Conservation (phyloP, 2,888 invertebrate genomes). For the Gastracanthus pulcherrimus region DNA sequence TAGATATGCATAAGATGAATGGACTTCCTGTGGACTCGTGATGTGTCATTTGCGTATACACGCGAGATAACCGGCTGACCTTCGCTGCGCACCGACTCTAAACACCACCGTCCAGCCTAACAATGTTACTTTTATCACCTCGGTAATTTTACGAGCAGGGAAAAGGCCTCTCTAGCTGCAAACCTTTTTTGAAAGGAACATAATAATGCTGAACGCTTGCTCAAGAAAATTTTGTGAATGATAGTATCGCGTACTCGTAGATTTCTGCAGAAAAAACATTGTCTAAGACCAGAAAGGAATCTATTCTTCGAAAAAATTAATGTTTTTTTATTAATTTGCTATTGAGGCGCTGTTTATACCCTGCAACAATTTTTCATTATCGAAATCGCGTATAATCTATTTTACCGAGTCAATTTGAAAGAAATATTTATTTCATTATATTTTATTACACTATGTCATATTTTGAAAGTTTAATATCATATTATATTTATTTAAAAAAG, state of each 20-base stretch:
- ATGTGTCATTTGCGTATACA: conserved; percentile 23
- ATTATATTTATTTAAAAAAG: no score
- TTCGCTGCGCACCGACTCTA: background rate
- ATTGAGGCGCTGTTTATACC: no score
- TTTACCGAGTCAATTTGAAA: no score
- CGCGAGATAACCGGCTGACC: conserved; percentile 24
- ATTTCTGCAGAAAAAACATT: background rate
- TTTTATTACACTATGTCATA: no score
- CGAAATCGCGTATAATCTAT: no score
- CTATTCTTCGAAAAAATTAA: background rate
- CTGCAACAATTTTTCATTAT: no score
- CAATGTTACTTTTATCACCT: conserved; percentile 28
- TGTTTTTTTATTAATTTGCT: background rate
- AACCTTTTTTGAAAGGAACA: background rate
- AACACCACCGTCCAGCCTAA: background rate
- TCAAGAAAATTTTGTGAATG: conserved; percentile 22
- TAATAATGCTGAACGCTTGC: background rate
- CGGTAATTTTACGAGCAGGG: background rate
- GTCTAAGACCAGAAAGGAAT: background rate
- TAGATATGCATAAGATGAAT: conserved; percentile 44
- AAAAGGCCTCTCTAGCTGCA: background rate
- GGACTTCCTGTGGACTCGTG: conserved; percentile 34
- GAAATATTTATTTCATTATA: no score
- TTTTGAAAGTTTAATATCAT: no score
- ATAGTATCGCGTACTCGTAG: background rate